These are phyloP conservation scores for Solenopsis fugax DNA, from an alignment of 1,140 invertebrate species.

Conservation along the genomic window DNA sequence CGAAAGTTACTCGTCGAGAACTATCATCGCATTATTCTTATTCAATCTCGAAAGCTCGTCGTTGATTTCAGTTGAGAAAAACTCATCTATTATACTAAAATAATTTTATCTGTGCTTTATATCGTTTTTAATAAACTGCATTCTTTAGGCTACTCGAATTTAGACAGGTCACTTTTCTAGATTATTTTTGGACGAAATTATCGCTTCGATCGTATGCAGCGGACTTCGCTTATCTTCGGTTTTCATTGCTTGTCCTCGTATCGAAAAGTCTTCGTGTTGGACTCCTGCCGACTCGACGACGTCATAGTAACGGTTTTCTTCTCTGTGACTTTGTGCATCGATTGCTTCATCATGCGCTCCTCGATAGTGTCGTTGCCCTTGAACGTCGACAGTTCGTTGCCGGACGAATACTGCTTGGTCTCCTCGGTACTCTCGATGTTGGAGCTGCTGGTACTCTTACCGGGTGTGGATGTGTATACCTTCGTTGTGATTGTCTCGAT, in stretches of 20 bases:
- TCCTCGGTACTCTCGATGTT: constrained; percentile 85
- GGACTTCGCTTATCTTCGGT: neutral
- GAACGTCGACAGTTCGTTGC: constrained; percentile 81
- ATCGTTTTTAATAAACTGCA: neutral
- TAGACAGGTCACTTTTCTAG: constrained; percentile 7
- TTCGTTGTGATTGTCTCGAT: constrained; percentile 85
- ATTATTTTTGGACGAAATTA: constrained; percentile 9
- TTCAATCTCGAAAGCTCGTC: constrained; percentile 27
- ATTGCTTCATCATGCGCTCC: constrained; percentile 86
- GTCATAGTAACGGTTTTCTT: constrained; percentile 87
- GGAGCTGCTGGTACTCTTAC: constrained; percentile 77
- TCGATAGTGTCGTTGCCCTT: constrained; percentile 83
- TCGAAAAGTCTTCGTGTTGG: constrained; percentile 85
- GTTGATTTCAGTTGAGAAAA: constrained; percentile 23
- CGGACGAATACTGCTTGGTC: constrained; percentile 80
- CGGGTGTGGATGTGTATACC: constrained; percentile 84
- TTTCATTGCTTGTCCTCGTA: constrained; percentile 83
- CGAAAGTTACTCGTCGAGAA: neutral
- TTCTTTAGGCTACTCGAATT: constrained; percentile 7
- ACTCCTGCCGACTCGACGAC: constrained; percentile 85
- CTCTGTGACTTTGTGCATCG: constrained; percentile 86
- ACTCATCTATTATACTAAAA: constrained; percentile 9
- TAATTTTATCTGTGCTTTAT: neutral
- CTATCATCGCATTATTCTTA: neutral
- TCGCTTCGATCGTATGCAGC: neutral